phyloP scores from a whole-genome alignment of 2,113 vertebrate genomes.

The Grus americana region DNA sequence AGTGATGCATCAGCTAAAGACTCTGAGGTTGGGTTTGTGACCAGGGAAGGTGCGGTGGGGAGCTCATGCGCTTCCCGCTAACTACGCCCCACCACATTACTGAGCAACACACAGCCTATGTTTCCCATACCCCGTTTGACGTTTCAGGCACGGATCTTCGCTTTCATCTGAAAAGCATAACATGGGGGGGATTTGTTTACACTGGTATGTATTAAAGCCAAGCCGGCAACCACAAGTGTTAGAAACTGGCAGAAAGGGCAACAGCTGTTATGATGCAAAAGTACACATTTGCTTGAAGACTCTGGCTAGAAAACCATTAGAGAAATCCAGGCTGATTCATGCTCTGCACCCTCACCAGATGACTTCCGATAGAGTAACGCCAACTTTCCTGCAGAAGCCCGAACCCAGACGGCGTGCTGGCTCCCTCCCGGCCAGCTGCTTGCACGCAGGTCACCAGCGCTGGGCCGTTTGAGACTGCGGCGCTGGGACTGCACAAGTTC shows the following conservation, averaged over 20 bases:
- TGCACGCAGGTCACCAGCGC: neutral
- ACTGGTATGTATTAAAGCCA: neutral
- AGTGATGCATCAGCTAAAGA: neutral
- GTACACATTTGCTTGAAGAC: conserved; percentile 23
- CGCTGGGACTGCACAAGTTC: neutral
- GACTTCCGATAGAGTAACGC: neutral
- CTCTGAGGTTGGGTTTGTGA: neutral
- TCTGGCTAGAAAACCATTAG: neutral
- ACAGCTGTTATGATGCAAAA: conserved; percentile 27
- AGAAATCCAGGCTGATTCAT: conserved; percentile 19
- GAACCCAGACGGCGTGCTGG: neutral
- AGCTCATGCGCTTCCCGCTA: neutral
- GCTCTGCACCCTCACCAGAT: neutral
- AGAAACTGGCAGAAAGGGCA: conserved; percentile 37
- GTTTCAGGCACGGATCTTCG: neutral
- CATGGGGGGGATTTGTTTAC: conserved; percentile 52
- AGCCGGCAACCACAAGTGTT: neutral
- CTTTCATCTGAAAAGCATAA: conserved; percentile 21
- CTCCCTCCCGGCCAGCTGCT: neutral
- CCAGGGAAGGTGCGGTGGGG: neutral
- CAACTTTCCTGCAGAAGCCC: neutral
- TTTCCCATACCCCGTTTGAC: neutral
- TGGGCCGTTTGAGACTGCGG: neutral
- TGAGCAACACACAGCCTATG: conserved; percentile 37
- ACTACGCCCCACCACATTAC: neutral